Evolutionary conservation across 2,888 invertebrate species (phyloP), one percentile per base, ranked within the genome.

Genomic region (Bombylius major): DNA sequence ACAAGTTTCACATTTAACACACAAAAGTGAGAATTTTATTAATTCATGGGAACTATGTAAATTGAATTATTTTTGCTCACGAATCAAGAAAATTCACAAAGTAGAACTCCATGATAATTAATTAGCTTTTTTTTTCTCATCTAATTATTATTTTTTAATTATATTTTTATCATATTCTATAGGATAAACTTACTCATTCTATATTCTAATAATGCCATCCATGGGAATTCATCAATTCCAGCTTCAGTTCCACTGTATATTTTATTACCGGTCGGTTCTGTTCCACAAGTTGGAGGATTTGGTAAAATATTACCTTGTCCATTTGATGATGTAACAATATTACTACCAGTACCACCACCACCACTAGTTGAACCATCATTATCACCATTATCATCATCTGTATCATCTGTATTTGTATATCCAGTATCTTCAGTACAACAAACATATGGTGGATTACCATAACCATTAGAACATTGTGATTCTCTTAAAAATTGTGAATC

Each of bases 131-230:
- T 23, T 23, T 23, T 23, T 3, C 23, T 23, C n/a, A n/a, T n/a
- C 23, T 23, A 23, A 23, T n/a, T n/a, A 23, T 23, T 23, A 23
- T 23, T 23, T 23, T 23, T 23, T 2, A 23, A 23, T 23, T 2
- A 23, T 2, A 23, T 23, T 23, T 23, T 23, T 23, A 23, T 23
- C 23, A 36, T 36, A 36, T 36, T 8, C 4, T 36, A 6, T 36
- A 9, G 4, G 6, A 36, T 6, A 36, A 31, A 68, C 77, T 72
- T 72, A 86, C 85, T 78, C 76, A 79, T 79, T 58, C 77, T 76
- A 65, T 85, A 86, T 67, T 80, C 78, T 9, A 86, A 64, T n/a
- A 86, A 70, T 1, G 76, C 79, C 82, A 84, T 82, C 86, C 86
- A 86, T 0, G 83, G 81, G 63, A 81, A 84, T 61, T 86, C 84